These are phyloP conservation scores for Pyrochroa serraticornis DNA, from an alignment of 2,888 invertebrate species.

Conservation along the genomic window DNA sequence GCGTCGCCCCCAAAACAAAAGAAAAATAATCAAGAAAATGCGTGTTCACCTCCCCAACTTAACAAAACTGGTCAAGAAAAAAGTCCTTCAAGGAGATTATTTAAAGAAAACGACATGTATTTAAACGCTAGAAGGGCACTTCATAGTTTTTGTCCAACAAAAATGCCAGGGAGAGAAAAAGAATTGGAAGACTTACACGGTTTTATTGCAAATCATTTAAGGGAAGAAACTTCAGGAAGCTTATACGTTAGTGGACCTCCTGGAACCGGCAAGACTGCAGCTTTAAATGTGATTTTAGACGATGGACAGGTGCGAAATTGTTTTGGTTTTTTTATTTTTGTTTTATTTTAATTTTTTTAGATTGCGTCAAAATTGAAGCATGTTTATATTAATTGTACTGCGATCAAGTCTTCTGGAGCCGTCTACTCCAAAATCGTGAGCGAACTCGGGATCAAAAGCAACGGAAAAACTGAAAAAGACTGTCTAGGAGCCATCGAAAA, in stretches of 20 bases:
- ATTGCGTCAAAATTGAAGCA: conserved; percentile 63
- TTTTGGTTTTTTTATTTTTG: conserved; percentile 5
- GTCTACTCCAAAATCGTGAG: conserved; percentile 80
- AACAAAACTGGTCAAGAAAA: neutral
- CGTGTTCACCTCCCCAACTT: conserved; percentile 8
- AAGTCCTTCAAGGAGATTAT: conserved; percentile 11
- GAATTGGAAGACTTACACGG: conserved; percentile 73
- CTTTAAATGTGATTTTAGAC: conserved; percentile 75
- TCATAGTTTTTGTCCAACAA: conserved; percentile 51
- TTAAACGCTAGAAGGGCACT: conserved; percentile 54
- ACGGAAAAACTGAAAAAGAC: conserved; percentile 69
- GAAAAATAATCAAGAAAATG: conserved; percentile 31
- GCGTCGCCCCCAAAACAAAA: conserved; percentile 54
- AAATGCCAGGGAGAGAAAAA: conserved; percentile 77
- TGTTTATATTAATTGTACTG: conserved; percentile 87
- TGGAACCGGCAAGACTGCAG: conserved; percentile 96
- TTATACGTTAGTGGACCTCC: conserved; percentile 96
- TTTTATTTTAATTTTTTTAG: conserved; percentile 49
- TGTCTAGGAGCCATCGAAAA: conserved; percentile 71
- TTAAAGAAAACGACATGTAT: conserved; percentile 38
- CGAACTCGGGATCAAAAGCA: conserved; percentile 68
- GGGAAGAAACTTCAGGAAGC: conserved; percentile 73
- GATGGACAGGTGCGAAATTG: conserved; percentile 42
- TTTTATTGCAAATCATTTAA: conserved; percentile 73
- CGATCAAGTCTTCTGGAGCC: conserved; percentile 79